Base-by-base conservation (phyloP, 2,113 vertebrate species). In the Podiceps cristatus region DNA sequence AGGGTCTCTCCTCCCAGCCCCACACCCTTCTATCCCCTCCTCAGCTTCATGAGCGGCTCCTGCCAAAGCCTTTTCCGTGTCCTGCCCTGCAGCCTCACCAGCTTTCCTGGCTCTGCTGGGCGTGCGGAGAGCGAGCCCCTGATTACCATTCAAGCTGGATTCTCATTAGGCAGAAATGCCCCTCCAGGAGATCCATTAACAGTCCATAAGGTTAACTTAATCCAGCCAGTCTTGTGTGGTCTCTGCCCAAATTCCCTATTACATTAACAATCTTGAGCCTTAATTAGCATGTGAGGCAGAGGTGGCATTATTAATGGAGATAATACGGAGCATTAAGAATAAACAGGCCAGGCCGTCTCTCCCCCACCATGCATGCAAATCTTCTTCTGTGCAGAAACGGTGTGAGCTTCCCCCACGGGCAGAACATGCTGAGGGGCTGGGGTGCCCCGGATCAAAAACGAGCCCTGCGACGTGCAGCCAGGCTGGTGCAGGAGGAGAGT, bases 281-380 rank as follows among this genome's bases (percentile, higher is more conserved):
- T 97, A 97, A 97, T 98, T 97, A 97, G 96, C 90, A 96, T 96
- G 96, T 96, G 95, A 96, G 81, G 95, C 96, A 96, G 95, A 96
- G 96, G 94, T 97, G 96, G 95, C 80, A 64, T 97, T 96, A 97
- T 96, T 97, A 97, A 97, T 92, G 80, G 89, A 96, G 93, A 98
- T 97, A 97, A 97, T 96, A 94, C 18, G 31, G 83, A 96, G 74
- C 74, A 73, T 97, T 96, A 98, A 96, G 94, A 95, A 97, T 89
- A 97, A 98, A 97, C 96, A 97, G 92, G 83, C 80, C 58, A 80
- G 83, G 74, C 87, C 85, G 27, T 40, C 77, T 95, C 89, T 90
- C 71, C 83, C 87, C 62, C 42, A 62, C 76, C 63, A 66, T n/a
- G 81, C 82, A 93, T 86, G 88, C 50, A 97, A 94, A 97, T 97